A percentile compares a stretch with the other conserved stretches of the same genome.
phyloP scores from a whole-genome alignment of 1,140 invertebrate genomes.

The Microplitis mediator region DNA sequence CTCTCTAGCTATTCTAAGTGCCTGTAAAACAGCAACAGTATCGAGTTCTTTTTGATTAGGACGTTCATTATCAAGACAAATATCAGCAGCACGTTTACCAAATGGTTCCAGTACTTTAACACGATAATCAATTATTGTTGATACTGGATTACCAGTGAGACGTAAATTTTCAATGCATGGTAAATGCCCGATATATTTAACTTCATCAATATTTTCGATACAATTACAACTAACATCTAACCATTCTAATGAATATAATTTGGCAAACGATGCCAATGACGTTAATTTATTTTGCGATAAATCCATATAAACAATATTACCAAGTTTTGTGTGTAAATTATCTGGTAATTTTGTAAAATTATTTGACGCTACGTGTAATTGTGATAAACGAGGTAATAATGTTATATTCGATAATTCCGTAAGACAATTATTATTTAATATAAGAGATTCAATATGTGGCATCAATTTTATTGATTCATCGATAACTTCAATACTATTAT shows the following conservation, averaged over 20 bases:
- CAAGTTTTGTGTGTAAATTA: constrained; percentile 83
- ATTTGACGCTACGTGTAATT: constrained; percentile 75
- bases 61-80: constrained; percentile 86
- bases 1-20: constrained; percentile 74
- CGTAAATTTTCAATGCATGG: constrained; percentile 86
- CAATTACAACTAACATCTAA: constrained; percentile 87
- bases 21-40: constrained; percentile 86
- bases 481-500: constrained; percentile 79
- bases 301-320: constrained; percentile 87
- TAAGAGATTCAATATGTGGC: constrained; percentile 75
- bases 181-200: constrained; percentile 77
- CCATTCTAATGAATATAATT: constrained; percentile 82
- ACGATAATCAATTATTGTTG: constrained; percentile 85
- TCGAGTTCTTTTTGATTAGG: constrained; percentile 88
- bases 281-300: constrained; percentile 85
- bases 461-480: constrained; percentile 82
- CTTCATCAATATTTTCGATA: constrained; percentile 80
- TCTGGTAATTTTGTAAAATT: constrained; percentile 75
- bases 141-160: constrained; percentile 88
- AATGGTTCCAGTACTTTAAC: constrained; percentile 87
- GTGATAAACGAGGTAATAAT: constrained; percentile 75
- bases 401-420: constrained; percentile 78
- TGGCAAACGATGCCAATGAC: constrained; percentile 77
- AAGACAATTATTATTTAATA: constrained; percentile 79
- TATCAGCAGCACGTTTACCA: constrained; percentile 74